Conservation (phyloP, 2,113 vertebrate genomes). For the Petrocephalus microphthalmus region DNA sequence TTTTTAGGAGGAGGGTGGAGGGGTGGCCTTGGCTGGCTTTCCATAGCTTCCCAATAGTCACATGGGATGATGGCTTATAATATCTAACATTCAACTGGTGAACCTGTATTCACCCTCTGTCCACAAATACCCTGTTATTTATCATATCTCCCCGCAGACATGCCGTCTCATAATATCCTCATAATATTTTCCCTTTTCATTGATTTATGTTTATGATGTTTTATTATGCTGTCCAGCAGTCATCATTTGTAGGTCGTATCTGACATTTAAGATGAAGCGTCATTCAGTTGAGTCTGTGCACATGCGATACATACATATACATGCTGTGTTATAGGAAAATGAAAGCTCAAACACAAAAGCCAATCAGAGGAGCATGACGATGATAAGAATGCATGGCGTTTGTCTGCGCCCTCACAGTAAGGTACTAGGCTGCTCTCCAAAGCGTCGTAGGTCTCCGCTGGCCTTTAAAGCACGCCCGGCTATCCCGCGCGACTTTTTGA, state of each 20-base stretch:
- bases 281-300: background rate
- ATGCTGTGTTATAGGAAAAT: background rate
- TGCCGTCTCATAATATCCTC: background rate
- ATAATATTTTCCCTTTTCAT: background rate
- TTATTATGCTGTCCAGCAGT: background rate
- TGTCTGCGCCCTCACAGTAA: background rate
- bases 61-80: background rate
- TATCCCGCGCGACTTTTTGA: background rate
- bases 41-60: too few relatives aligned
- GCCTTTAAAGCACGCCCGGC: background rate
- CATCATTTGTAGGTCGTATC: background rate
- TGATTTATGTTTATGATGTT: background rate
- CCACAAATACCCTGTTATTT: background rate
- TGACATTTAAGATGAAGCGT: background rate
- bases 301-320: background rate
- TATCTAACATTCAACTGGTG: background rate
- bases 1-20: background rate
- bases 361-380: background rate
- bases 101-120: background rate
- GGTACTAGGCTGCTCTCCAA: background rate
- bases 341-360: background rate
- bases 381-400: background rate
- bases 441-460: background rate
- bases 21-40: background rate
- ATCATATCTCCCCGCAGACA: background rate